Base-by-base conservation (phyloP, 2,888 invertebrate species). In the Drosophila subquinaria region DNA sequence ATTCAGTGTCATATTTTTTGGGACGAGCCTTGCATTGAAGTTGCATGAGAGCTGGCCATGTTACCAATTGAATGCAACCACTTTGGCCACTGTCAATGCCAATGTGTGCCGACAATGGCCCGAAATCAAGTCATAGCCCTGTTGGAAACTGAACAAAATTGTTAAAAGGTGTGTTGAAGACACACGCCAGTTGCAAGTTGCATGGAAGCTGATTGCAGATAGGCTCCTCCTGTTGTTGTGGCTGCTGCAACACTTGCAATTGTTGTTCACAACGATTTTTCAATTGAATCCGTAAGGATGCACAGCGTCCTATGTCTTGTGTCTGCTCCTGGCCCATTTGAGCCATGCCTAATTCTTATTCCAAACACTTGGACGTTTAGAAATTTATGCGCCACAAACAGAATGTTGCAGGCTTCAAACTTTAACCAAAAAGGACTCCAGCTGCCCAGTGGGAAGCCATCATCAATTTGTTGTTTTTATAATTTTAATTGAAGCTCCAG, bases 401-500 rank as follows among this genome's bases (percentile, higher is more conserved):
- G 27, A 56, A 27, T 23, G 50, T 15, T 40, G 36, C 36, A 20
- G 13, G 51, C 36, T 13, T 9, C 43, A 20, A 43, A 4, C n/a
- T 67, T 74, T 68, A 66, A 60, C 52, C 30, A 8, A 27, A 50
- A 47, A 51, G 40, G 38, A 45, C 35, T 55, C 17, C 59, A 52
- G 53, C 45, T 73, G 70, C 57, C 56, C 65, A 69, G 45, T 47
- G 57, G 36, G 30, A 11, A 35, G 61, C 38, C 59, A 40, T 70
- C 63, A 69, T 82, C 80, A 79, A 75, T 79, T 78, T 80, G 76
- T 71, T 84, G 81, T 82, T 89, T 84, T 85, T 88, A 72, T 81
- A 89, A 79, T 82, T 88, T 86, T 81, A 89, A 86, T 89, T 88
- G 90, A 69, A 72, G 88, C 86, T 57, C 64, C 51, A 38, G 65